Evolutionary conservation across 2,113 vertebrate genomes (phyloP), one percentile per base, ranked within the genome.

Genomic region (Pelobates fuscus): DNA sequence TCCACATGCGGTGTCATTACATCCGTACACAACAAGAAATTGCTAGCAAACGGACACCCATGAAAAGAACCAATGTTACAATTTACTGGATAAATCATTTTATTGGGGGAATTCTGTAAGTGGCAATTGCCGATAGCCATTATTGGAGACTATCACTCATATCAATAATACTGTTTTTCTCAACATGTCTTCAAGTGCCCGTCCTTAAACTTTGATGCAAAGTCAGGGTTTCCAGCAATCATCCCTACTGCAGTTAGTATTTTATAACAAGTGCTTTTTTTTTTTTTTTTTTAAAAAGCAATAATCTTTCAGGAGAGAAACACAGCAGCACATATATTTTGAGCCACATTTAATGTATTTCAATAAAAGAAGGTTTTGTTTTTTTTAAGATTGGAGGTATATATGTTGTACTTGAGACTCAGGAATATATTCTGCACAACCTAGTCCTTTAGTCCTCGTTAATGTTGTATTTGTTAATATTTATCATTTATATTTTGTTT

Each of bases 91-190:
- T 49, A 62, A 71, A 62, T 71, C 41, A 61, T 71, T 62, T n/a
- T 62, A 71, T 71, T 60, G 68, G 41, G 21, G 20, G 57, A 71
- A 49, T 71, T 61, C 58, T 32, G 41, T 37, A 65, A 73, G 71
- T 73, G 71, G 71, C 71, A 65, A 73, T 73, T 65, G 41, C 68
- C 59, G 23, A 62, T 61, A 73, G 23, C 49, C 61, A 41, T 73
- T 41, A 73, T 55, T 41, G 26, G 61, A 73, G 32, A 25, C 32
- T 27, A 73, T 73, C 71, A 73, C 61, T 73, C 61, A 73, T 32
- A 73, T 55, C 71, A 18, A 64, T 73, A 46, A 55, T 57, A 65
- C 59, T 65, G 61, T 30, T 73, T 71, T 73, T 73, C 60, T 73
- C 71, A 55, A 65, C 71, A 64, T 29, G 60, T 63, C 59, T 71